phyloP scores from a whole-genome alignment of 2,113 vertebrate species.

The Muntiacus muntjak region DNA sequence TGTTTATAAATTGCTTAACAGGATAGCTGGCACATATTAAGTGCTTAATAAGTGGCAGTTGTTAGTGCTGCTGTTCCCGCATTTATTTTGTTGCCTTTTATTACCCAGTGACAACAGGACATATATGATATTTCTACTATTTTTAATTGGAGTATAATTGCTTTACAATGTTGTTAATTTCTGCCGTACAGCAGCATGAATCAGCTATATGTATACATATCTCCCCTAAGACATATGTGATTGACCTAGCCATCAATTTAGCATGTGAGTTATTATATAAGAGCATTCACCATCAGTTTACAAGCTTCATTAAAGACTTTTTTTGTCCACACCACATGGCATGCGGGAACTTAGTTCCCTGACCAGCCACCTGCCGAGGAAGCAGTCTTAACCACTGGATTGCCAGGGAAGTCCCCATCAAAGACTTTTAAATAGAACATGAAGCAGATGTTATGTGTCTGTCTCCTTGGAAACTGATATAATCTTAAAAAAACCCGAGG shows the following conservation, averaged over 20 bases:
- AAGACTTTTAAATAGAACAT: background rate
- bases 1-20: background rate
- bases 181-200: background rate
- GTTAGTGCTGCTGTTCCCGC: background rate
- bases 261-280: background rate
- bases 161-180: background rate
- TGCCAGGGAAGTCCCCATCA: background rate
- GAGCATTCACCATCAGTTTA: background rate
- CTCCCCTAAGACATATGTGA: background rate
- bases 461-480: background rate
- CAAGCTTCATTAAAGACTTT: background rate
- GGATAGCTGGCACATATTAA: background rate
- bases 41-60: background rate
- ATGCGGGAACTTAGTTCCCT: background rate
- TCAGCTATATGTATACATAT: background rate
- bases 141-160: background rate
- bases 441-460: background rate
- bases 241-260: background rate
- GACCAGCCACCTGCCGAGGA: background rate
- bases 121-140: background rate
- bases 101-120: background rate
- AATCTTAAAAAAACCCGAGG: background rate
- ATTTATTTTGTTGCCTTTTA: background rate
- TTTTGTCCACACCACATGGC: background rate
- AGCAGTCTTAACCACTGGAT: background rate